A percentile compares a stretch with the other conserved stretches of the same genome.
Conservation (phyloP, 2,797 vertebrate species). For the Chromis chromis region DNA sequence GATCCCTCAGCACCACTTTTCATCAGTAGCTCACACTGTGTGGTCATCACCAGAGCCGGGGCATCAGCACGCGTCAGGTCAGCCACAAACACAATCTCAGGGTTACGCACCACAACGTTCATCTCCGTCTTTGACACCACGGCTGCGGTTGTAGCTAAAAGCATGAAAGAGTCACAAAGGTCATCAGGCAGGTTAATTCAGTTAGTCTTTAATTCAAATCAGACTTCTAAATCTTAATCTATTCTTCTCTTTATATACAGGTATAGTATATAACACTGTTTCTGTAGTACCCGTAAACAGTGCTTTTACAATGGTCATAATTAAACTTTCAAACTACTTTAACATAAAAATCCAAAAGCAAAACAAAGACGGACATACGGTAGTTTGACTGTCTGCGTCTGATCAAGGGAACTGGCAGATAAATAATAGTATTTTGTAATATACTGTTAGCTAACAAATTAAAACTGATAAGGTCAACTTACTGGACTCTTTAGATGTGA, state of each 20-base stretch:
- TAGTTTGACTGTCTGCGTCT: neutral
- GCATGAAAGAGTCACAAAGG: slow-evolving; percentile 35
- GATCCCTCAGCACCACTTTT: slow-evolving; percentile 84
- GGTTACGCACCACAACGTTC: slow-evolving; percentile 91
- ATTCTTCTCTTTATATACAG: no score
- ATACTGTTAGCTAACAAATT: neutral
- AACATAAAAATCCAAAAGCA: neutral
- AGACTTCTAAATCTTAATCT: neutral
- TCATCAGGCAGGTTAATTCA: neutral
- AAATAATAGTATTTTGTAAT: neutral
- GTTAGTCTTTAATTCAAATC: neutral
- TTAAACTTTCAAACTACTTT: neutral
- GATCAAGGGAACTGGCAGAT: neutral
- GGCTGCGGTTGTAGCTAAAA: slow-evolving; percentile 77
- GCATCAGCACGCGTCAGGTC: slow-evolving; percentile 95
- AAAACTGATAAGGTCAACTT: slow-evolving; percentile 45
- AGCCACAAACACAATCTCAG: slow-evolving; percentile 97
- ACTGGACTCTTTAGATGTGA: slow-evolving; percentile 87
- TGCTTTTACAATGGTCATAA: neutral
- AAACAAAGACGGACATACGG: neutral
- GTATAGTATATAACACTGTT: no score
- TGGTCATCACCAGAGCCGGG: slow-evolving; percentile 93
- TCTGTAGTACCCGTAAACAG: neutral
- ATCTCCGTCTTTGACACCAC: slow-evolving; percentile 87
- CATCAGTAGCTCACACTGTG: slow-evolving; percentile 91